Percentiles rank a stretch among this genome's conserved stretches.
Conservation (phyloP, 2,797 vertebrate genomes). For the Helostoma temminkii region DNA sequence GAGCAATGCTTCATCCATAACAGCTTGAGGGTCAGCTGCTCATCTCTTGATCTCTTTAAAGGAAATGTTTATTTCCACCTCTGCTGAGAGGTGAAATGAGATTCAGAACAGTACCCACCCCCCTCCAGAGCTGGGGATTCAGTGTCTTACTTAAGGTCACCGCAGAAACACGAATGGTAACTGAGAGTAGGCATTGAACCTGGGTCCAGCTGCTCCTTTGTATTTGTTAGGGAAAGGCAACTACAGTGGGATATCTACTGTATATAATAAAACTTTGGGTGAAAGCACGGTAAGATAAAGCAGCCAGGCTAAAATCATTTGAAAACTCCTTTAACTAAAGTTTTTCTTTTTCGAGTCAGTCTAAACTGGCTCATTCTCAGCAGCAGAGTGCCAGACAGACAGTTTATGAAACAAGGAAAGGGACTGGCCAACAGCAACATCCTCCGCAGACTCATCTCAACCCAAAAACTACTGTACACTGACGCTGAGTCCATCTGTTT, state of each 20-base stretch:
- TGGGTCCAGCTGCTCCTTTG: not conserved
- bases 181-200: constrained; percentile 7
- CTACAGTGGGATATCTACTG: not conserved
- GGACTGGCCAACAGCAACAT: constrained; percentile 60
- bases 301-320: not conserved
- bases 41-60: constrained; percentile 4
- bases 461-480: constrained; percentile 86
- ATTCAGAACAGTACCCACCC: not conserved
- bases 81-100: constrained; percentile 18
- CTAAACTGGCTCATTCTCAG: constrained; percentile 22
- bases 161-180: constrained; percentile 8
- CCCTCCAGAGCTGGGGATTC: constrained; percentile 10
- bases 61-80: not conserved
- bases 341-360: constrained; percentile 10
- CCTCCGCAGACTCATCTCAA: constrained; percentile 78
- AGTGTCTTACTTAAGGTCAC: constrained; percentile 19
- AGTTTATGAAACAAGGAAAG: constrained; percentile 65
- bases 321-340: not conserved
- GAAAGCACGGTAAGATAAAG: not conserved
- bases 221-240: not conserved
- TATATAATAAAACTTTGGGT: too few species aligned
- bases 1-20: constrained; percentile 28
- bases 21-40: not conserved
- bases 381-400: constrained; percentile 47
- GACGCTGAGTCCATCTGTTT: constrained; percentile 77